A percentile compares a stretch with the other conserved stretches of the same genome.
Evolutionary conservation across 2,888 invertebrate genomes (phyloP).

Genomic region (Drosophila multiciliata): DNA sequence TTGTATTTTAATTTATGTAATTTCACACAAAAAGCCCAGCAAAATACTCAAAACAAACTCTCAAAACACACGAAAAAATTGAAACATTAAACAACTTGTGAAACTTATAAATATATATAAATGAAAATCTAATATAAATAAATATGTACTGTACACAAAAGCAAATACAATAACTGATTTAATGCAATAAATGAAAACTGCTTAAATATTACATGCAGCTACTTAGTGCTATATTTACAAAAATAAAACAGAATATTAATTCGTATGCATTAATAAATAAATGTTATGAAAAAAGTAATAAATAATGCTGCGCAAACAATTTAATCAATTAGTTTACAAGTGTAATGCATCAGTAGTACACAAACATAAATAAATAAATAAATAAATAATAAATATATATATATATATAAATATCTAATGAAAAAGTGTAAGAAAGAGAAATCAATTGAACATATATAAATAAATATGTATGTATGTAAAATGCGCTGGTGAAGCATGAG

Average conservation of each 20-base stretch:
- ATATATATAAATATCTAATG: constrained; percentile 26
- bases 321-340: constrained; percentile 48
- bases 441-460: constrained; percentile 40
- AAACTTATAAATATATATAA: constrained; percentile 60
- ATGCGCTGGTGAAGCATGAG: constrained; percentile 36
- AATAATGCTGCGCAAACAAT: constrained; percentile 58
- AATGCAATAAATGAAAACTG: constrained; percentile 56
- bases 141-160: constrained; percentile 51
- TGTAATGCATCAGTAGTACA: constrained; percentile 33
- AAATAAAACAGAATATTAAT: constrained; percentile 55
- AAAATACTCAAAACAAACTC: constrained; percentile 68
- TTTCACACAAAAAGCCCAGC: constrained; percentile 51
- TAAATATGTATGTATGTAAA: constrained; percentile 51
- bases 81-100: constrained; percentile 49
- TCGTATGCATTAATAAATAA: constrained; percentile 65
- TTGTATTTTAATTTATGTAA: constrained; percentile 50
- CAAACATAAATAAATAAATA: constrained; percentile 12
- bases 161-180: constrained; percentile 62
- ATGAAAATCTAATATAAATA: constrained; percentile 23
- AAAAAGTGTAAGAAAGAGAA: constrained; percentile 35
- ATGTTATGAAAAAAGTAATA: constrained; percentile 39
- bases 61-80: constrained; percentile 36
- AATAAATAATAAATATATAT: too few relatives aligned
- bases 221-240: constrained; percentile 71
- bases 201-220: constrained; percentile 67